Base-by-base conservation (phyloP, 2,797 vertebrate species). In the Melanotaenia trifasciata region DNA sequence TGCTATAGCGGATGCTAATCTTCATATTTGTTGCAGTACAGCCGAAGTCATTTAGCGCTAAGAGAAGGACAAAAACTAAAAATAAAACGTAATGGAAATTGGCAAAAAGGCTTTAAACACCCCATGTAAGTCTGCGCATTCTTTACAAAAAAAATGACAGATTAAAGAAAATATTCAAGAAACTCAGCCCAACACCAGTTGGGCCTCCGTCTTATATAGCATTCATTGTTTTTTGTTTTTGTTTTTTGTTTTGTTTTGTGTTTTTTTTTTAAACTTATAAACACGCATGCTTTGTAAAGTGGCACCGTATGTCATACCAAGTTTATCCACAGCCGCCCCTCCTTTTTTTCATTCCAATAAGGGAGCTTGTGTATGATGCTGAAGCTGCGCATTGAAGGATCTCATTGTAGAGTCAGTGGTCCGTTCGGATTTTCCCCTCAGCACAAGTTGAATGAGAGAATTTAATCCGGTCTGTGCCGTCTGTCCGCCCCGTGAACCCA, bases 401-500 rank as follows among this genome's bases (percentile, higher is more conserved):
- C 61, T 45, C 58, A 4, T 38, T 38, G 64, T 4, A 22, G 56
- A 51, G 22, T 64, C 69, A 24, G 70, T 26, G 59, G 24, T 71
- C 64, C 66, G 20, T 63, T 77, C 32, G 72, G 80, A 76, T 84
- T 76, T 71, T 45, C 58, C 71, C 65, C 59, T 64, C 67, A 82
- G 67, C 56, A 40, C 70, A 71, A 76, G 38, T 38, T 76, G 72
- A 86, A 84, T 70, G 63, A 30, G 60, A 84, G 79, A 64, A 51
- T 88, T 83, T 89, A 91, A 90, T 91, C 88, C 76, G 60, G 64
- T 68, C 79, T 78, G 69, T 69, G 81, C 60, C 67, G 74, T 68
- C 70, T 90, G 89, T 90, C 89, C 87, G 84, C 87, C 75, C 74
- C 67, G 68, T 91, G 92, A 92, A 90, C 91, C 87, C 88, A 84